Conservation (phyloP, 1,140 invertebrate species). For the Philaenus spumarius region DNA sequence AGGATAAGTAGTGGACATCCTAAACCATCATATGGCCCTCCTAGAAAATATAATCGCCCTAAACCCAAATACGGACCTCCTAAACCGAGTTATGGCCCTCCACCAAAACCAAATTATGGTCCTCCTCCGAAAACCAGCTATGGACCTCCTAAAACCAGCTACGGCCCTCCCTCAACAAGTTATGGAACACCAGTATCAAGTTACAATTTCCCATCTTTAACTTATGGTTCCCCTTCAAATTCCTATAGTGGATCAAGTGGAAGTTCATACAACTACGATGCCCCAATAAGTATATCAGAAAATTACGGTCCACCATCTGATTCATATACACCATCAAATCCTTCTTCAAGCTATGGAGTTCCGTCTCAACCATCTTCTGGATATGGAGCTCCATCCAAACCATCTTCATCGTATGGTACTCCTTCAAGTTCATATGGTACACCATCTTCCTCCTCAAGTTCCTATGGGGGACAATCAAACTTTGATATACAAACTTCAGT, state of each 20-base stretch:
- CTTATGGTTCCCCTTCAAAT: conserved; percentile 10
- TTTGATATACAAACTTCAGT: not conserved
- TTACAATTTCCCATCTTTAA: not conserved
- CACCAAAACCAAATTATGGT: conserved; percentile 27
- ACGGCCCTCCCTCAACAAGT: conserved; percentile 24
- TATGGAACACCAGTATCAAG: conserved; percentile 24
- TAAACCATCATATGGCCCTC: conserved; percentile 28
- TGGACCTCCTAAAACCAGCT: conserved; percentile 28
- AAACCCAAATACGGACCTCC: conserved; percentile 22
- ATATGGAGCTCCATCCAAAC: conserved; percentile 25
- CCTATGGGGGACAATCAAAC: not conserved
- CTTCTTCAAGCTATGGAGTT: conserved; percentile 16
- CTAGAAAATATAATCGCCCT: conserved; percentile 28
- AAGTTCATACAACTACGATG: not conserved
- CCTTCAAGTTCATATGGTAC: conserved; percentile 21
- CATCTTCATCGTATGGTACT: conserved; percentile 24
- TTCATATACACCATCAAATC: not conserved
- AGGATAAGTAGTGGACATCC: conserved; percentile 19
- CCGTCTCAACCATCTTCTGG: conserved; percentile 20
- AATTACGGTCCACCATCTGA: conserved; percentile 13
- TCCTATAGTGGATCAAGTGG: no score
- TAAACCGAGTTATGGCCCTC: conserved; percentile 32
- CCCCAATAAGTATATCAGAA: conserved; percentile 9
- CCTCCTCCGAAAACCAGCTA: conserved; percentile 23
- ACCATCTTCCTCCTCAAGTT: conserved; percentile 4